Base-by-base conservation (phyloP, 2,888 invertebrate genomes). In the Sarcophaga subvicina region DNA sequence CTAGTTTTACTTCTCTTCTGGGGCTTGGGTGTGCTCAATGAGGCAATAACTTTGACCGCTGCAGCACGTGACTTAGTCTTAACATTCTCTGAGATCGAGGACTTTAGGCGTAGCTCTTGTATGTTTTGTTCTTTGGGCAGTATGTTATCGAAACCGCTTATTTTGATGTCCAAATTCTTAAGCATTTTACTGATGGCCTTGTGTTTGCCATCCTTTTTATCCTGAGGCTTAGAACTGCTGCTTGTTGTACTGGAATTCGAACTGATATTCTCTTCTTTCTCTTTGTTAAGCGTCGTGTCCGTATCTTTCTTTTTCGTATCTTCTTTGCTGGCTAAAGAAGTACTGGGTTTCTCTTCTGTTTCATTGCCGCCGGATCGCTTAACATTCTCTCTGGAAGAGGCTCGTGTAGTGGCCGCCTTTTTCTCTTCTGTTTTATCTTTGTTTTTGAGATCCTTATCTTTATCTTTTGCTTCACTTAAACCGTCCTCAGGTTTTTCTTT, bases 11-110 rank as follows among this genome's bases (percentile, higher is more conserved):
- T 69, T 67, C 87, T 84, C 22, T 82, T 88, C 60, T 89, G 88
- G 3, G 89, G 75, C 77, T 91, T 92, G 27, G 89, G 89, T 14
- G 90, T 90, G 88, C 88, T 91, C 4, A 92, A 66, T 64, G 87
- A 90, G 45, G 90, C 91, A 70, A 91, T 92, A 5, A 92, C 92
- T 86, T 93, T 93, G 25, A 92, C 92, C 0, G 93, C 92, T 1
- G 93, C 92, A 4, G 93, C 93, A 22, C 93, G 90, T 0, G 93
- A 93, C 85, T 94, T 94, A 2, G 94, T 94, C 89, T 94, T 94
- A 1, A 94, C 93, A 89, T 93, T 93, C 88, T 94, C 93, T 79
- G 93, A 93, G 88, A 94, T 94, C n/a, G 94, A 94, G 1, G 93
- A 93, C 83, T 93, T 93, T 14, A 93, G 90, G 12, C 91, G 91